Percentiles rank a stretch among this genome's conserved stretches.
phyloP scores from a whole-genome alignment of 2,113 vertebrate species.

The Lipophrys pholis region DNA sequence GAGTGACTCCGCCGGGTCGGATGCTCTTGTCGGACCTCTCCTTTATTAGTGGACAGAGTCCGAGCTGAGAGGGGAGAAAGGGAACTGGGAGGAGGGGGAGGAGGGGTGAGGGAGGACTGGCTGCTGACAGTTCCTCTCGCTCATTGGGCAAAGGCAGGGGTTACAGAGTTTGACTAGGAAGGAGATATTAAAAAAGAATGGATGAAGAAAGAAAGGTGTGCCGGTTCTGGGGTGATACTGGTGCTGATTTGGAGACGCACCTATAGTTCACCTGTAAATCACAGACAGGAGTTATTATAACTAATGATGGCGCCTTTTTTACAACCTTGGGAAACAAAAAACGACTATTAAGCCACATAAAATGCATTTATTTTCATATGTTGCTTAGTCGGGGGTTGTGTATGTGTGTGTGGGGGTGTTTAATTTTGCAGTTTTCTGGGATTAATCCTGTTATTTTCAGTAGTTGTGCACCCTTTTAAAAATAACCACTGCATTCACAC shows the following conservation, averaged over 20 bases:
- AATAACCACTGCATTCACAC: too few species aligned
- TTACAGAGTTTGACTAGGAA: constrained; percentile 74
- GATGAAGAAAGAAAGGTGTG: constrained; percentile 28
- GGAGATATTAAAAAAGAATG: constrained; percentile 68
- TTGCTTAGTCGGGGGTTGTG: background rate
- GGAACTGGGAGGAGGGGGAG: constrained; percentile 3
- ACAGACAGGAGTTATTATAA: constrained; percentile 21
- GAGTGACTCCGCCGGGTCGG: constrained; percentile 52
- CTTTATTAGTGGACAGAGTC: constrained; percentile 76
- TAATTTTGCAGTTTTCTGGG: too few species aligned
- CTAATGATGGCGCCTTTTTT: constrained; percentile 32
- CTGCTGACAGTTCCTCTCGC: constrained; percentile 76
- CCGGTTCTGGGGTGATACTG: constrained; percentile 16
- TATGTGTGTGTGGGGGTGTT: too few species aligned
- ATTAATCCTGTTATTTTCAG: too few species aligned
- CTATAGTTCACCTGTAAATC: constrained; percentile 8
- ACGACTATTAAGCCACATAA: constrained; percentile 3
- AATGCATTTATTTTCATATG: background rate
- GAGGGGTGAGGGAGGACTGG: constrained; percentile 68
- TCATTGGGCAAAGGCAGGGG: constrained; percentile 83
- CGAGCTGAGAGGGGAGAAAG: constrained; percentile 55
- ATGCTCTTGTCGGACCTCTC: constrained; percentile 67
- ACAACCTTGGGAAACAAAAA: constrained; percentile 1
- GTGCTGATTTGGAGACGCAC: constrained; percentile 9
- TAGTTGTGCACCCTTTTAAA: too few species aligned